Base-by-base conservation (phyloP, 2,888 invertebrate genomes). In the Gymnocheta viridis region DNA sequence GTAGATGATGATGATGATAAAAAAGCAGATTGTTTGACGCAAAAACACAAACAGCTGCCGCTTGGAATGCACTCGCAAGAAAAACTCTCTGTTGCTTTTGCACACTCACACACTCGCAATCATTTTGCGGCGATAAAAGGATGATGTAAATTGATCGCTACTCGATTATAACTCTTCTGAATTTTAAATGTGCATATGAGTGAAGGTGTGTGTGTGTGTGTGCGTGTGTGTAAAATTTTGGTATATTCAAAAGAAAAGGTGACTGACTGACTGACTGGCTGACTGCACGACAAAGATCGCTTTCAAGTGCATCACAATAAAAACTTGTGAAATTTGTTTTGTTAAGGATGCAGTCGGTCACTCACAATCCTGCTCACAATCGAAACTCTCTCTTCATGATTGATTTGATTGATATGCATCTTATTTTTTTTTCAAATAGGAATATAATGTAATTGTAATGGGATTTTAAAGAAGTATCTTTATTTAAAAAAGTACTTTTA, bases 81-180 rank as follows among this genome's bases (percentile, higher is more conserved):
- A 41, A 69, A 54, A 60, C 27, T 24, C 62, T 64, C 72, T 64
- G 72, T 73, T 78, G 78, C 69, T 44, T 41, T 70, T 62, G 41
- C 66, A 38, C 19, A 74, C 32, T 22, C 67, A 19, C 35, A 51
- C 22, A 32, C 12, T 47, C 41, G 38, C 41, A 32, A 60, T 27
- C 35, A 19, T 14, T 56, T 22, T 22, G n/a, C 17, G 12, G 56
- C 19, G 32, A 54, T 10, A 54, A 70, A 70, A 64, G 54, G 66
- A 72, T 74, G 81, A 80, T 83, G 83, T 83, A 83, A 83, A 83
- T 32, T 67, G 83, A 83, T 83, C 83, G 66, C 76, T 72, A 77
- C 83, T 83, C 77, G 76, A 83, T 77, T 76, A 81, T 62, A 74
- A 80, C 79, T 80, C 79, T 74, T 66, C 62, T 66, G 29, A 6